Conservation (phyloP, 2,888 invertebrate genomes). For the Thymelicus sylvestris region DNA sequence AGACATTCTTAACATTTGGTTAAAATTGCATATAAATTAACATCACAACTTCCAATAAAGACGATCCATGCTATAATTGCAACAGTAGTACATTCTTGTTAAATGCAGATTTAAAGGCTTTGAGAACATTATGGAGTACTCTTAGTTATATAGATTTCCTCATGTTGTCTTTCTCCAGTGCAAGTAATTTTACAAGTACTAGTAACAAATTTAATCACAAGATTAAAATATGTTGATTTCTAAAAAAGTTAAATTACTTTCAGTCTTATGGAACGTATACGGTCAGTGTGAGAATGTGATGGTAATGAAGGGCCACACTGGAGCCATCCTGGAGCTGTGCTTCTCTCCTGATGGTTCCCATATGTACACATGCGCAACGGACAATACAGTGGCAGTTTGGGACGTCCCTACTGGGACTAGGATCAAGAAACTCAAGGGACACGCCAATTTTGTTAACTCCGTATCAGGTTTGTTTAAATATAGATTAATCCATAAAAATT, state of each 20-base stretch:
- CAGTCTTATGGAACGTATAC: constrained; percentile 97
- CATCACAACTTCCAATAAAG: too few relatives aligned
- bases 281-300: constrained; percentile 99
- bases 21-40: too few relatives aligned
- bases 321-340: constrained; percentile 97
- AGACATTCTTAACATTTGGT: constrained; percentile 56
- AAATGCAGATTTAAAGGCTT: too few relatives aligned
- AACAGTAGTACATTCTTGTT: too few relatives aligned
- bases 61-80: too few relatives aligned
- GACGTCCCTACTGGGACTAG: constrained; percentile 95
- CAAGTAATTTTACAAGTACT: too few relatives aligned
- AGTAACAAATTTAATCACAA: too few relatives aligned
- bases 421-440: constrained; percentile 95
- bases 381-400: constrained; percentile 98
- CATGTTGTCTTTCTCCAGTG: too few relatives aligned
- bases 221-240: too few relatives aligned
- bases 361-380: constrained; percentile 96
- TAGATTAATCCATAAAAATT: neutral
- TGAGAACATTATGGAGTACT: too few relatives aligned
- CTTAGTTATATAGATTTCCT: too few relatives aligned
- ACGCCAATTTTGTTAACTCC: constrained; percentile 90
- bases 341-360: constrained; percentile 94
- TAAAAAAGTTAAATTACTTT: constrained; percentile 47
- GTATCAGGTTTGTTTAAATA: constrained; percentile 78
- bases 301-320: constrained; percentile 96